phyloP scores from a whole-genome alignment of 2,113 vertebrate genomes.

The Sphyrna mokarran region DNA sequence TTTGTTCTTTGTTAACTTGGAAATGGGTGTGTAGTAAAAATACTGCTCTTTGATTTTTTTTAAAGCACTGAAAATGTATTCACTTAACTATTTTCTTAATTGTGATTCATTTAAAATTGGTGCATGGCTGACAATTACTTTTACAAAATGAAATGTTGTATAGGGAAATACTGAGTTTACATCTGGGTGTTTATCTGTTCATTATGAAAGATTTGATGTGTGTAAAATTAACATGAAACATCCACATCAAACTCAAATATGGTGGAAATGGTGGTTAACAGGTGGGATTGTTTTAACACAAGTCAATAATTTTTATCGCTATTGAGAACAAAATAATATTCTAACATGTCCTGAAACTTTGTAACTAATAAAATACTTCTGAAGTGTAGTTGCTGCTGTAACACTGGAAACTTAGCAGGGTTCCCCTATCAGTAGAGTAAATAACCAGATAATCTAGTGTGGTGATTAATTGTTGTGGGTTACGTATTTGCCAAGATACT shows the following conservation, averaged over 20 bases:
- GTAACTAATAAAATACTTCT: not conserved
- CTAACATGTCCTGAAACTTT: not conserved
- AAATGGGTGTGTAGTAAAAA: too few relatives aligned
- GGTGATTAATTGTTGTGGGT: not conserved
- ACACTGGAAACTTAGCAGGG: not conserved
- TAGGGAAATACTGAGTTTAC: not conserved
- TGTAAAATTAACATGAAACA: not conserved
- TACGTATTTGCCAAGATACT: not conserved
- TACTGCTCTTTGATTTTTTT: too few relatives aligned
- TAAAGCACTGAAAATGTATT: too few relatives aligned
- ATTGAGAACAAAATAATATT: not conserved
- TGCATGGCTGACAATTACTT: too few relatives aligned
- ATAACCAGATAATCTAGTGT: not conserved
- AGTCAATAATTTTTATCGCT: not conserved
- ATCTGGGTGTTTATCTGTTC: not conserved
- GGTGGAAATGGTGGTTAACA: not conserved
- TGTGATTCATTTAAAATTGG: too few relatives aligned
- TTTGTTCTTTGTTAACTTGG: too few relatives aligned
- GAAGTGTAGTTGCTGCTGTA: not conserved
- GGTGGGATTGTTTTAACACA: not conserved
- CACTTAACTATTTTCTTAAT: too few relatives aligned
- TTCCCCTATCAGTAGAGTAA: too few relatives aligned
- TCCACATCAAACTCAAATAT: not conserved
- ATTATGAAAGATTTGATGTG: not conserved
- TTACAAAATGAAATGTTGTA: too few relatives aligned